Evolutionary conservation across 2,113 vertebrate species (phyloP).

Genomic region (Embiotoca jacksoni): DNA sequence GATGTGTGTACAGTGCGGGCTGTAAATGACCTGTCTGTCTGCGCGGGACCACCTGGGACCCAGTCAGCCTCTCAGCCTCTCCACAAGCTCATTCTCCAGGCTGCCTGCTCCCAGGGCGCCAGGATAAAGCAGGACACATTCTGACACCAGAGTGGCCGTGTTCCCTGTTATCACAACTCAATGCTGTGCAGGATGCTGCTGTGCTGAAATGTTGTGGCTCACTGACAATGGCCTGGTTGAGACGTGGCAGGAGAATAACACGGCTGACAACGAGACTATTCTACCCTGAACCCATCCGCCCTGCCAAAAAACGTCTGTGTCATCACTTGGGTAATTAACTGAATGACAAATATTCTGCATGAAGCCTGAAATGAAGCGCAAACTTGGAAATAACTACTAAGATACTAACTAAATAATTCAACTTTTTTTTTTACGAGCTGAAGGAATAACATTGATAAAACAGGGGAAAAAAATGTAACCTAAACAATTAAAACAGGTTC

Average conservation of each 20-base stretch:
- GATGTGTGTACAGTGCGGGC: slow-evolving; percentile 69
- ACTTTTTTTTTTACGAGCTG: background rate
- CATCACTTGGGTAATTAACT: slow-evolving; percentile 69
- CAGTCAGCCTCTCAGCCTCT: slow-evolving; percentile 60
- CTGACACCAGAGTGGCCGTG: slow-evolving; percentile 70
- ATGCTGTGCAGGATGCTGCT: slow-evolving; percentile 68
- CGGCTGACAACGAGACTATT: slow-evolving; percentile 57
- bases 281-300: slow-evolving; percentile 48
- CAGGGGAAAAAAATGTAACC: background rate
- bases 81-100: slow-evolving; percentile 64
- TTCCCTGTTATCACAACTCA: slow-evolving; percentile 73
- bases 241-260: slow-evolving; percentile 67
- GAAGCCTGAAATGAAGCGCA: slow-evolving; percentile 18
- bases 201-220: slow-evolving; percentile 71
- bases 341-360: slow-evolving; percentile 42
- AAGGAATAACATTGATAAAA: background rate
- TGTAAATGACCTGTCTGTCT: slow-evolving; percentile 79
- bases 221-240: slow-evolving; percentile 69
- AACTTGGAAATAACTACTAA: slow-evolving; percentile 11
- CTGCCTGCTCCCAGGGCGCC: slow-evolving; percentile 61
- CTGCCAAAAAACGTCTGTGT: slow-evolving; percentile 56
- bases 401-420: background rate
- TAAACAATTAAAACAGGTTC: slow-evolving; percentile 15
- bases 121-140: slow-evolving; percentile 75
- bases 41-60: slow-evolving; percentile 81